Base-by-base conservation (phyloP, 2,113 vertebrate species). In the Nicator chloris region DNA sequence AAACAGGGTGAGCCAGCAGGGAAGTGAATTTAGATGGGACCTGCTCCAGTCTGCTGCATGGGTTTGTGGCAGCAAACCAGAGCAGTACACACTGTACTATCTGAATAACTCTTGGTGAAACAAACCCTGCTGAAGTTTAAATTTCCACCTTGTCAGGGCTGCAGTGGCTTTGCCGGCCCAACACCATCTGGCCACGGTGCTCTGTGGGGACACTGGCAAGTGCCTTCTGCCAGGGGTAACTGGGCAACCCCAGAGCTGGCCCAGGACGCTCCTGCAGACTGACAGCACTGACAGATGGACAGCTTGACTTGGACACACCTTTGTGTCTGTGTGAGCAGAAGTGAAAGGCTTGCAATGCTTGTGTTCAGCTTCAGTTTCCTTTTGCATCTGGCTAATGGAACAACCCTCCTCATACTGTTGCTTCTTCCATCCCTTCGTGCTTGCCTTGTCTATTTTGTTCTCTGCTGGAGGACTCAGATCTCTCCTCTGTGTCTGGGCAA, bases 261-360 rank as follows among this genome's bases (percentile, higher is more conserved):
- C 47, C 2, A 0, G 68, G 45, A 50, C 0, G 4, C 44, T 70
- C 27, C 28, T 15, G 65, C 39, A 71, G 49, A 51, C 10, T 0
- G 1, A 42, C 33, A 26, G 47, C 53, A 16, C 6, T 42, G 49
- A 51, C 57, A 64, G 78, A 69, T 30, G 70, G 70, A 75, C 49
- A 60, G 28, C 27, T 59, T 54, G 56, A 56, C 61, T 91, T 76
- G 64, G 57, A 64, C 40, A 57, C 61, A 50, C 24, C 28, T 88
- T 30, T 37, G 33, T 87, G 70, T 27, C 40, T 72, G 22, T 40
- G 35, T 60, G 72, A 76, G 53, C n/a, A 53, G 33, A 69, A 76
- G n/a, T 2, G 13, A n/a, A 15, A 28, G 49, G 35, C 37, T 60
- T 79, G 49, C 35, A 70, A 11, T 9, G 13, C 13, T 50, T 4